A percentile compares a stretch with the other conserved stretches of the same genome.
Evolutionary conservation across 2,797 vertebrate species (phyloP).

Genomic region (Manis javanica): DNA sequence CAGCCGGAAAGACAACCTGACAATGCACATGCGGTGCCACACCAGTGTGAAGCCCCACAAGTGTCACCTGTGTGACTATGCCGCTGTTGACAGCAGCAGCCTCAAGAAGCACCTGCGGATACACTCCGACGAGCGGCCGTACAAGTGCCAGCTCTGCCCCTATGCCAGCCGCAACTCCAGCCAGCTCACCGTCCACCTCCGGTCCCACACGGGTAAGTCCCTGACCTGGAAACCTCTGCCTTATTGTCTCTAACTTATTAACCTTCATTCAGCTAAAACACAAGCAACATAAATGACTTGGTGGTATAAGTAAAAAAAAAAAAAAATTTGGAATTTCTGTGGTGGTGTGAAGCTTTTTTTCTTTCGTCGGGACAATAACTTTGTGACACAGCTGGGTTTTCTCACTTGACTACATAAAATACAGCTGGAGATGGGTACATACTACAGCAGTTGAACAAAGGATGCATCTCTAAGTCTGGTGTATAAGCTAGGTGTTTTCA

Average conservation of each 20-base stretch:
- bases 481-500: conserved; percentile 69
- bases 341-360: not conserved
- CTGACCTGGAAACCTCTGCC: not conserved
- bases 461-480: conserved; percentile 73
- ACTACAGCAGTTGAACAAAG: conserved; percentile 44
- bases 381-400: conserved; percentile 34
- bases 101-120: conserved; percentile 98
- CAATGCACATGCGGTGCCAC: conserved; percentile 97
- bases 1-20: conserved; percentile 97
- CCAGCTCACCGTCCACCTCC: conserved; percentile 97
- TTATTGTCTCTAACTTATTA: too few relatives aligned
- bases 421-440: conserved; percentile 56
- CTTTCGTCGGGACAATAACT: not conserved
- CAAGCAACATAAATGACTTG: not conserved
- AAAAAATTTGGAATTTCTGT: not conserved
- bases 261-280: not conserved
- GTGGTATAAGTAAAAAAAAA: not conserved
- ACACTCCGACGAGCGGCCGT: conserved; percentile 96
- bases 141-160: conserved; percentile 98
- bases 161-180: conserved; percentile 99
- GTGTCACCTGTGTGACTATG: conserved; percentile 96
- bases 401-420: not conserved
- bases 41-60: conserved; percentile 98
- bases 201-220: conserved; percentile 95
- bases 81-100: conserved; percentile 97